Evolutionary conservation across 2,113 vertebrate genomes (phyloP).

Genomic region (Paracyprichromis sp.): DNA sequence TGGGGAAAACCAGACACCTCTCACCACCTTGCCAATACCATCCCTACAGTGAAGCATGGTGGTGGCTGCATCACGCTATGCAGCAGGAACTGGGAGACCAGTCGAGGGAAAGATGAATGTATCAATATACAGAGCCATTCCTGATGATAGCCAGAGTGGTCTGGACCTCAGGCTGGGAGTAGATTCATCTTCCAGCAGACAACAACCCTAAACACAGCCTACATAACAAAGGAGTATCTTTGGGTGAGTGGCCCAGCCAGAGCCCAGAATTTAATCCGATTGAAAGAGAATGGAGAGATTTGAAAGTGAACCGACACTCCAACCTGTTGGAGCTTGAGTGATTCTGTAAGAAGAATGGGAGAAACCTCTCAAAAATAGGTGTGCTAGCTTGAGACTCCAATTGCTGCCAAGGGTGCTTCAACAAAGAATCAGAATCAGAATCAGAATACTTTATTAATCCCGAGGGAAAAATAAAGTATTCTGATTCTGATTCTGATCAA

Average conservation of each 20-base stretch:
- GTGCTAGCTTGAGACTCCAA: background rate
- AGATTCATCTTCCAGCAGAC: background rate
- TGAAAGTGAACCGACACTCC: accelerated
- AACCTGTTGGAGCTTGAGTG: background rate
- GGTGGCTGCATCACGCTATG: accelerated
- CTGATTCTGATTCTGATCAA: too few species aligned
- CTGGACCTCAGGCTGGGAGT: accelerated
- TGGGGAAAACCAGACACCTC: background rate
- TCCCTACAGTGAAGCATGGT: background rate
- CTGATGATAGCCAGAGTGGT: accelerated
- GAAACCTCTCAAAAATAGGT: background rate
- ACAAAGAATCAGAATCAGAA: too few species aligned
- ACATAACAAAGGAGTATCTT: background rate
- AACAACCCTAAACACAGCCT: background rate
- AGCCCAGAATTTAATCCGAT: background rate
- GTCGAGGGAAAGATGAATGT: background rate
- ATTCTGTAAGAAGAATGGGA: background rate
- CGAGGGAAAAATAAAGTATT: too few species aligned
- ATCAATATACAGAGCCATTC: background rate
- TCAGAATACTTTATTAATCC: too few species aligned
- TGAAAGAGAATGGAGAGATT: background rate
- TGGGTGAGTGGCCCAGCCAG: background rate
- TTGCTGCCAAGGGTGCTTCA: background rate
- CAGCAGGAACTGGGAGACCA: background rate
- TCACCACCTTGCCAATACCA: background rate